Evolutionary conservation across 2,888 invertebrate genomes (phyloP).

Genomic region (Hirudinaria manillensis): DNA sequence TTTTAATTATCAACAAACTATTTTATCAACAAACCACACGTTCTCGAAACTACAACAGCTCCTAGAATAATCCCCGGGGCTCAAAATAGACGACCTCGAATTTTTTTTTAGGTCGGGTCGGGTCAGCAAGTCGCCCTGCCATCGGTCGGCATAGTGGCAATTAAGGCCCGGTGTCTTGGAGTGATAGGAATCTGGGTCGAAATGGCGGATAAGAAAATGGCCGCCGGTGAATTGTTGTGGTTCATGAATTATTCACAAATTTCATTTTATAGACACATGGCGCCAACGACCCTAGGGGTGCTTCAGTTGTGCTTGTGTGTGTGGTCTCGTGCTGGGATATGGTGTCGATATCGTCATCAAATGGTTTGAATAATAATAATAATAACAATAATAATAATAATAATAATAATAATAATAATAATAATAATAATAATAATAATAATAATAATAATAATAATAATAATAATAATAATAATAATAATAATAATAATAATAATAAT

Average conservation of each 20-base stretch:
- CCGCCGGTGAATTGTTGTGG: neutral
- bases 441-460: neutral
- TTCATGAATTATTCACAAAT: conserved; percentile 3
- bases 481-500: neutral
- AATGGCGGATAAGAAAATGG: neutral
- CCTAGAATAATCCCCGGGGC: no score
- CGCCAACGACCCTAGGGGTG: neutral
- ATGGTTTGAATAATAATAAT: neutral
- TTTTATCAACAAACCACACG: no score
- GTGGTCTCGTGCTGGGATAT: neutral
- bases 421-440: neutral
- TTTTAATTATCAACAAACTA: neutral
- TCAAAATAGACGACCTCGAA: no score
- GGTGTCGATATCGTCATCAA: neutral
- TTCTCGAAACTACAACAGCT: no score
- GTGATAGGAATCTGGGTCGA: conserved; percentile 3
- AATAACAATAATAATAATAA: neutral
- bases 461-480: neutral
- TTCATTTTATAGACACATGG: neutral
- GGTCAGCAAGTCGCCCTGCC: no score
- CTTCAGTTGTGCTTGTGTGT: conserved; percentile 1
- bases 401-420: neutral
- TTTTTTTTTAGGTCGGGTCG: no score
- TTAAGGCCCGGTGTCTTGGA: neutral
- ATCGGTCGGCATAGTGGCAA: neutral